Evolutionary conservation across 2,113 vertebrate species (phyloP).

Genomic region (Callocephalon fimbriatum): DNA sequence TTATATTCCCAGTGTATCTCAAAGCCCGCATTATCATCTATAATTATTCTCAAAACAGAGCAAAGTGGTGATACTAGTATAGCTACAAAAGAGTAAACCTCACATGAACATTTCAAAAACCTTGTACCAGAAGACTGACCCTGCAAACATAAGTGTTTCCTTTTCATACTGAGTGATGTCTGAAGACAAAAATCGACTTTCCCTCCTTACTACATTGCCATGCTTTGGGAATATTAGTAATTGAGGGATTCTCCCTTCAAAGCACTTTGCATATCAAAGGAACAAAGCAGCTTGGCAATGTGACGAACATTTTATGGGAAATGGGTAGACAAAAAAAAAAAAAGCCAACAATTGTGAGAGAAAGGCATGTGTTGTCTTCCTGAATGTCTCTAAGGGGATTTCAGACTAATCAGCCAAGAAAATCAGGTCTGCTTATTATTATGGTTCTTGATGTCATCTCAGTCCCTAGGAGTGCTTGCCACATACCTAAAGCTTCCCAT

Average conservation of each 20-base stretch:
- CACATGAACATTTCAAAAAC: background rate
- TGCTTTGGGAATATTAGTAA: background rate
- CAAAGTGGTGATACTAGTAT: background rate
- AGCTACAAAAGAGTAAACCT: background rate
- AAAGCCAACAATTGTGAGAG: background rate
- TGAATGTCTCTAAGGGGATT: background rate
- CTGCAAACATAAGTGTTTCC: background rate
- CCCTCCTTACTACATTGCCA: background rate
- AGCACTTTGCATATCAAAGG: background rate
- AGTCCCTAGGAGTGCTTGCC: background rate
- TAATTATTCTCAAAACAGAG: background rate
- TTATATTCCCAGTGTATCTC: background rate
- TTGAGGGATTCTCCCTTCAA: background rate
- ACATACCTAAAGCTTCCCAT: background rate
- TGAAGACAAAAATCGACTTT: background rate
- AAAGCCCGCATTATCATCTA: background rate
- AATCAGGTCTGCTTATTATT: background rate
- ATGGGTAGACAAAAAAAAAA: background rate
- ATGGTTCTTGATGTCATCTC: background rate
- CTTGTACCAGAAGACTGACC: background rate
- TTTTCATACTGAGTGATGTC: background rate
- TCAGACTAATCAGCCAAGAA: slow-evolving; percentile 19
- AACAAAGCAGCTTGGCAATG: background rate
- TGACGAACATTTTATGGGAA: slow-evolving; percentile 5
- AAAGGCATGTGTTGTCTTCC: background rate